Base-by-base conservation (phyloP, 2,888 invertebrate genomes). In the Melieria picta region DNA sequence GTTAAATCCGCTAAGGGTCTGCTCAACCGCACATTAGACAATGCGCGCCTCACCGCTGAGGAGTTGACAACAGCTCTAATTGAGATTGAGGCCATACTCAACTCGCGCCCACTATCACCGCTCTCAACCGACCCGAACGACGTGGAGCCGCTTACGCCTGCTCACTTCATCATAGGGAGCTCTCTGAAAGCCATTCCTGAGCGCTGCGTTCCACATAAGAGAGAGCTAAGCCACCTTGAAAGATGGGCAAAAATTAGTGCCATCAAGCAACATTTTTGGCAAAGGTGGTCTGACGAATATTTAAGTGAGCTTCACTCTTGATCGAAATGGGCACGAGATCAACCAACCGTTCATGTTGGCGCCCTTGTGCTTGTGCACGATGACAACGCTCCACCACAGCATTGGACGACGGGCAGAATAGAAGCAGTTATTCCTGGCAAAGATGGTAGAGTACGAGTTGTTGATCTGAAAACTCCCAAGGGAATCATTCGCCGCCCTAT, bases 11-110 rank as follows among this genome's bases (percentile, higher is more conserved):
- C 68, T 4, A 72, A 72, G 43, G 64, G 72, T 7, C 68, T 64
- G 16, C 65, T 69, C 13, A 65, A 47, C 30, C 56, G 69, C 7
- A 65, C 60, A 11, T 5, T 70, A 10, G 47, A 30, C 4, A 65
- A 55, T 2, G 58, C 72, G 0, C 52, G 71, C 3, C 48, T 58
- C 16, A 58, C 75, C 4, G 71, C 67, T 46, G 74, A 74, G 56
- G 74, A 75, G 52, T 52, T 75, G 11, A 0, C 64, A n/a, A 75
- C 71, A 4, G 61, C 72, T 11, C 46, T 75, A 9, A 45, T 61
- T 30, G 72, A 75, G 47, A 73, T 75, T n/a, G 73, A 73, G 63
- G 71, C 71, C 5, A 50, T 71, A 0, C 55, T 72, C 45, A 74
- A 72, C 61, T 72, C 71, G 10, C 45, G 72, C 16, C 73, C 73